phyloP scores from a whole-genome alignment of 2,888 invertebrate species.

The Lamproptera curius region DNA sequence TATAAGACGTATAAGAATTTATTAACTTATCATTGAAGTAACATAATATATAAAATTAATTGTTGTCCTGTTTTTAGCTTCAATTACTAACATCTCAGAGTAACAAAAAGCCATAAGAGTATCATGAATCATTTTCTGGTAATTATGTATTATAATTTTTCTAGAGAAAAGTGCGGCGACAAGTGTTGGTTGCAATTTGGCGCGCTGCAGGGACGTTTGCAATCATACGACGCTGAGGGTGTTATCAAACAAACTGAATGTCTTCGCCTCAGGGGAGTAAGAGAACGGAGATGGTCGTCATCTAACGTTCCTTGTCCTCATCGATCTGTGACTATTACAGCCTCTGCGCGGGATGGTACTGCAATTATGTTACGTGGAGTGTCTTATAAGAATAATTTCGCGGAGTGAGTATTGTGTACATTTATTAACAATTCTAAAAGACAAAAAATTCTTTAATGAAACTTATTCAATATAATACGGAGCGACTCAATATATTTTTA shows the following conservation, averaged over 20 bases:
- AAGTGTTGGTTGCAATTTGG: slow-evolving; percentile 82
- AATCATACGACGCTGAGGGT: slow-evolving; percentile 57
- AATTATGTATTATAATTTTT: no score
- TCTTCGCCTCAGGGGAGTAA: slow-evolving; percentile 72
- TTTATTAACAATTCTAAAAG: background rate
- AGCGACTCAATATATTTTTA: no score
- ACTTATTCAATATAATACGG: no score
- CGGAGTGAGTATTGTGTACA: slow-evolving; percentile 70
- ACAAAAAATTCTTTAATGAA: background rate
- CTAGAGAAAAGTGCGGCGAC: slow-evolving; percentile 57
- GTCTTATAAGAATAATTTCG: slow-evolving; percentile 67
- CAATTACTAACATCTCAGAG: no score
- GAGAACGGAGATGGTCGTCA: slow-evolving; percentile 63
- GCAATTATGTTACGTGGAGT: slow-evolving; percentile 73
- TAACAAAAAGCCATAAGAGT: no score
- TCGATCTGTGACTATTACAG: slow-evolving; percentile 51
- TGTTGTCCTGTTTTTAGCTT: no score
- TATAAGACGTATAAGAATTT: no score
- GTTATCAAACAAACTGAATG: slow-evolving; percentile 43
- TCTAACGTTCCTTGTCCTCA: slow-evolving; percentile 30
- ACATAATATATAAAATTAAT: no score
- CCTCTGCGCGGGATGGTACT: slow-evolving; percentile 74
- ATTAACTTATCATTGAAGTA: no score
- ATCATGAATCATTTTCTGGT: no score
- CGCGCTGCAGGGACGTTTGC: slow-evolving; percentile 76